These are phyloP conservation scores for Semnornis frantzii DNA, from an alignment of 2,113 vertebrate genomes.

Conservation along the genomic window DNA sequence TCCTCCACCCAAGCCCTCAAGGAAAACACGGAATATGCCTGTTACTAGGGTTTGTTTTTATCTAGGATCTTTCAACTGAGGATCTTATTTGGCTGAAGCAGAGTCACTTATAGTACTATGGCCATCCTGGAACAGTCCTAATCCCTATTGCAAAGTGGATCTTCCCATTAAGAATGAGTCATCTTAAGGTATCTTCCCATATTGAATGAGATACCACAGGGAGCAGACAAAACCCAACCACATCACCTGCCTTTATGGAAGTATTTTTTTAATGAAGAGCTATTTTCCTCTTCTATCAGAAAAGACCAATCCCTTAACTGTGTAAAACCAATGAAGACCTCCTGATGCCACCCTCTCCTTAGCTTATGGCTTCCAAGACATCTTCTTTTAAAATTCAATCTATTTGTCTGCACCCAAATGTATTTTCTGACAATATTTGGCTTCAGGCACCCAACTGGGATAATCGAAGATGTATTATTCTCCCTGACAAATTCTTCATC, in stretches of 20 bases:
- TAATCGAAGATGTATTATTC: constrained; percentile 52
- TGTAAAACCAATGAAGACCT: neutral
- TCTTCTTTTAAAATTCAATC: neutral
- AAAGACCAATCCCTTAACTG: neutral
- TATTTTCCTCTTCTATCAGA: neutral
- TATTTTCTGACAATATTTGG: neutral
- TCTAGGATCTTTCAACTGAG: neutral
- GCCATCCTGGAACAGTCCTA: constrained; percentile 7
- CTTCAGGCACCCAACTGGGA: neutral
- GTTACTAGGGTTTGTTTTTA: neutral
- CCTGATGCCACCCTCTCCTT: neutral
- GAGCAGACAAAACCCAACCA: constrained; percentile 11
- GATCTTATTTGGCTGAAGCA: neutral
- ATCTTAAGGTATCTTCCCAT: neutral
- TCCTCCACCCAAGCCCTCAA: neutral
- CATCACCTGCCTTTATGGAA: constrained; percentile 13
- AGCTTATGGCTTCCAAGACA: constrained; percentile 2
- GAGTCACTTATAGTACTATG: neutral
- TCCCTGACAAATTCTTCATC: constrained; percentile 6
- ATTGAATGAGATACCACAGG: neutral
- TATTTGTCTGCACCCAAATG: constrained; percentile 7
- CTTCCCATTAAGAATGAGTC: constrained; percentile 11
- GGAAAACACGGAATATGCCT: neutral
- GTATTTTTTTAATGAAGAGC: neutral
- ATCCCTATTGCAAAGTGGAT: neutral